Conservation (phyloP, 2,888 invertebrate species). For the Cephus nigrinus region DNA sequence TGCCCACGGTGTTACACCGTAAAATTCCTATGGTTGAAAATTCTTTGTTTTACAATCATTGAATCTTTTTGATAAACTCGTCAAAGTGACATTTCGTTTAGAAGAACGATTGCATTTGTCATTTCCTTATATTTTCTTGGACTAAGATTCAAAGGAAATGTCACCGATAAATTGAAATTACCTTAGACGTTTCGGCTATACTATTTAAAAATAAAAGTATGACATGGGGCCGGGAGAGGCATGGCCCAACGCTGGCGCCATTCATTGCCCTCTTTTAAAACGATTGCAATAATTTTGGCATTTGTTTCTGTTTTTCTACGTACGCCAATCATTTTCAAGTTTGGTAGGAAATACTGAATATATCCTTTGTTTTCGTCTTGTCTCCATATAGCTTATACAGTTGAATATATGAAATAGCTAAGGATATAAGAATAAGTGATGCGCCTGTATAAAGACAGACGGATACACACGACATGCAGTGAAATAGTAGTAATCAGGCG, state of each 20-base stretch:
- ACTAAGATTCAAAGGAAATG: not conserved
- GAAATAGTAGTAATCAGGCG: not conserved
- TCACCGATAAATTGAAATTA: conserved; percentile 22
- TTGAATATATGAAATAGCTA: not conserved
- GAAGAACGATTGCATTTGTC: not conserved
- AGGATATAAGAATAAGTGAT: not conserved
- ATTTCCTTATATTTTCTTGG: not conserved
- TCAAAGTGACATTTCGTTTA: not conserved
- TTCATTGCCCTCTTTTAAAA: conserved; percentile 34
- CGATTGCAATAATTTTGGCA: not conserved
- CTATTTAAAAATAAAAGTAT: conserved; percentile 37
- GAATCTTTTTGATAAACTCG: not conserved
- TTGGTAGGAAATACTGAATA: not conserved
- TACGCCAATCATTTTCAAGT: not conserved
- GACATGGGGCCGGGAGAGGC: conserved; percentile 40
- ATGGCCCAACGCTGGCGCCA: conserved; percentile 50
- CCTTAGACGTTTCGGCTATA: conserved; percentile 35
- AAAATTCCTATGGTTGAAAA: not conserved
- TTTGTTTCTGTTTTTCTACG: not conserved
- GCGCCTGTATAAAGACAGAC: not conserved
- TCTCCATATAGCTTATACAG: not conserved
- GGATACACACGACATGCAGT: not conserved
- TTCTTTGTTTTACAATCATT: not conserved
- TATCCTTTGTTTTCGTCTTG: not conserved
- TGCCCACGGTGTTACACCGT: conserved; percentile 20